phyloP scores from a whole-genome alignment of 2,888 invertebrate genomes.

The Griposia aprilina region DNA sequence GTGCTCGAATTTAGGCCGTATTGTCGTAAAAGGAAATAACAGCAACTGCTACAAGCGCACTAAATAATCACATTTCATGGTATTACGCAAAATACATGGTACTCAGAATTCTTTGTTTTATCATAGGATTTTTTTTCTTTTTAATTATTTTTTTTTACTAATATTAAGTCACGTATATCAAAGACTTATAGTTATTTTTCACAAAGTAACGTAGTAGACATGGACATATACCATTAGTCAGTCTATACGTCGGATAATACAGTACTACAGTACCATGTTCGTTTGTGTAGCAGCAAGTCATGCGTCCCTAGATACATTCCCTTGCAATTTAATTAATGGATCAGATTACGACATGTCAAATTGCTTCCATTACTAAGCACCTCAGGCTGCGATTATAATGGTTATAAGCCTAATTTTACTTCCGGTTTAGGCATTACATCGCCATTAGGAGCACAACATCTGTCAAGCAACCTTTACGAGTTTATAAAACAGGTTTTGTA shows the following conservation, averaged over 20 bases:
- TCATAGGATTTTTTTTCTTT: too few species aligned
- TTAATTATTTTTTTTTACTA: too few species aligned
- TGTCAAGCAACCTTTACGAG: slow-evolving; percentile 44
- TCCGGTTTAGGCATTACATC: slow-evolving; percentile 52
- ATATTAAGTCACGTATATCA: too few species aligned
- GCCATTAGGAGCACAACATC: slow-evolving; percentile 42
- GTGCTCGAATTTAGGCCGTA: slow-evolving; percentile 43
- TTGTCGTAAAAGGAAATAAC: slow-evolving; percentile 62
- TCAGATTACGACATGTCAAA: slow-evolving; percentile 53
- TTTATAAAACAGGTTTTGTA: slow-evolving; percentile 52
- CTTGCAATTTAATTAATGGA: slow-evolving; percentile 52
- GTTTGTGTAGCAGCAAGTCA: slow-evolving; percentile 5
- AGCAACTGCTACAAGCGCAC: slow-evolving; percentile 32
- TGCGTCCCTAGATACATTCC: slow-evolving; percentile 20
- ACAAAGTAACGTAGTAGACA: too few species aligned
- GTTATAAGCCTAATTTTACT: slow-evolving; percentile 56
- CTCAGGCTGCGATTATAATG: slow-evolving; percentile 29
- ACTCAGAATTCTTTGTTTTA: not conserved
- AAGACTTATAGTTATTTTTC: too few species aligned
- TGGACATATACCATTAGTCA: too few species aligned
- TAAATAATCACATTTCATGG: slow-evolving; percentile 34
- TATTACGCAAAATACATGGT: slow-evolving; percentile 32
- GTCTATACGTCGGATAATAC: too few species aligned
- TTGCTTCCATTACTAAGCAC: slow-evolving; percentile 48
- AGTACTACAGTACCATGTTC: slow-evolving; percentile 11